Evolutionary conservation across 2,797 vertebrate species (phyloP).

Genomic region (Acanthurus tractus): DNA sequence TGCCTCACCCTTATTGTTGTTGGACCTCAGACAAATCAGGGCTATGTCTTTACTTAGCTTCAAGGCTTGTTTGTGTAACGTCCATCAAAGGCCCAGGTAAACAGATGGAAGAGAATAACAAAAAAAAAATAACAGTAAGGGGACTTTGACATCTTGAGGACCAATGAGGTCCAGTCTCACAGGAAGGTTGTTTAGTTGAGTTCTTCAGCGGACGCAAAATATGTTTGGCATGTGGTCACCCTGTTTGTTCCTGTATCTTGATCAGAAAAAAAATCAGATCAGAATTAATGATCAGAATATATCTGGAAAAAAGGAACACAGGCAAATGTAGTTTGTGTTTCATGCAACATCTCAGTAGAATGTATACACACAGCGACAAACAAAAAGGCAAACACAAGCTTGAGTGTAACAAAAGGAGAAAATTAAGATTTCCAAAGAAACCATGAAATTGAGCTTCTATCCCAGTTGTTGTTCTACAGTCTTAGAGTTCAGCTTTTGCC

Average conservation of each 20-base stretch:
- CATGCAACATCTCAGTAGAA: constrained; percentile 20
- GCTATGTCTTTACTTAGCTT: constrained; percentile 45
- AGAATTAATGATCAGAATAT: constrained; percentile 58
- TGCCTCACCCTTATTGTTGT: constrained; percentile 62
- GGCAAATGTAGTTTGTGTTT: constrained; percentile 45
- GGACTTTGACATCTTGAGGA: constrained; percentile 62
- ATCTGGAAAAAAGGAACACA: constrained; percentile 52
- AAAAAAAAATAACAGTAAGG: constrained; percentile 73
- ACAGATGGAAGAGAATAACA: constrained; percentile 74
- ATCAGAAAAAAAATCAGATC: constrained; percentile 56
- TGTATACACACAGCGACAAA: constrained; percentile 50
- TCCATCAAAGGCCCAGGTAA: constrained; percentile 72
- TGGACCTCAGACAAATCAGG: constrained; percentile 37
- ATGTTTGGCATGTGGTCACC: constrained; percentile 66
- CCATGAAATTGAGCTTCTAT: constrained; percentile 32
- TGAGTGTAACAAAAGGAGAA: constrained; percentile 25
- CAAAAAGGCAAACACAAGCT: constrained; percentile 27
- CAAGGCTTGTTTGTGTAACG: constrained; percentile 75
- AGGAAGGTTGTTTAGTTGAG: constrained; percentile 57
- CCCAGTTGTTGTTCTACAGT: constrained; percentile 25
- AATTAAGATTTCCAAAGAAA: constrained; percentile 41
- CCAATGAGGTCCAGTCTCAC: constrained; percentile 61
- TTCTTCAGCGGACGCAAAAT: constrained; percentile 33
- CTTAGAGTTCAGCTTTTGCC: background rate
- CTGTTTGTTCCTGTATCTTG: constrained; percentile 67